Evolutionary conservation across 1,140 invertebrate genomes (phyloP).

Genomic region (Acromyrmex charruanus): DNA sequence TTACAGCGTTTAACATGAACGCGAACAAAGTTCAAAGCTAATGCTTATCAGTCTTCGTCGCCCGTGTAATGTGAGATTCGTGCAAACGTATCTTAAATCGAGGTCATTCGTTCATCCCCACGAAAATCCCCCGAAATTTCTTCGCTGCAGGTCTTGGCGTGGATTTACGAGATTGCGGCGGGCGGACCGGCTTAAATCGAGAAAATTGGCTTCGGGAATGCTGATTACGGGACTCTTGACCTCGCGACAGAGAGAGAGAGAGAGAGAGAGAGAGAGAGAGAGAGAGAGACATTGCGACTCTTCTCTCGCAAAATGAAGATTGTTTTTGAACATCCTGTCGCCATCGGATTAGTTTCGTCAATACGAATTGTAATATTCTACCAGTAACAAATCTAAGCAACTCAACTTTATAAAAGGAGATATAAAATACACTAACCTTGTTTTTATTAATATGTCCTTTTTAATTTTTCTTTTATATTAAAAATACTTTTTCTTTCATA

Average conservation of each 20-base stretch:
- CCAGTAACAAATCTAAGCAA: neutral
- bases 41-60: slow-evolving; percentile 30
- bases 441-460: neutral
- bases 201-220: slow-evolving; percentile 57
- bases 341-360: slow-evolving; percentile 31
- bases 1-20: slow-evolving; percentile 16
- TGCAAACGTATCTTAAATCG: slow-evolving; percentile 48
- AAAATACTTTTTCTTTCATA: neutral
- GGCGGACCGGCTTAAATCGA: slow-evolving; percentile 41
- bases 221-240: slow-evolving; percentile 53
- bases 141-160: neutral
- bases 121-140: slow-evolving; percentile 54
- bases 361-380: neutral
- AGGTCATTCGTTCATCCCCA: slow-evolving; percentile 24
- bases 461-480: neutral
- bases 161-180: slow-evolving; percentile 57
- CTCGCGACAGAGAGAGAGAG: neutral
- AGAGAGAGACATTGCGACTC: neutral
- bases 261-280: slow-evolving; percentile 1
- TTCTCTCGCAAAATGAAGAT: slow-evolving; percentile 29
- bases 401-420: neutral
- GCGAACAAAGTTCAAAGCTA: slow-evolving; percentile 4
- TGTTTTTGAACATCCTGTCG: slow-evolving; percentile 2
- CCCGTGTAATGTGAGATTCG: slow-evolving; percentile 18
- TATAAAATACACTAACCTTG: neutral